A percentile compares a stretch with the other conserved stretches of the same genome.
Evolutionary conservation across 2,113 vertebrate species (phyloP).

Genomic region (Vireo altiloquus): DNA sequence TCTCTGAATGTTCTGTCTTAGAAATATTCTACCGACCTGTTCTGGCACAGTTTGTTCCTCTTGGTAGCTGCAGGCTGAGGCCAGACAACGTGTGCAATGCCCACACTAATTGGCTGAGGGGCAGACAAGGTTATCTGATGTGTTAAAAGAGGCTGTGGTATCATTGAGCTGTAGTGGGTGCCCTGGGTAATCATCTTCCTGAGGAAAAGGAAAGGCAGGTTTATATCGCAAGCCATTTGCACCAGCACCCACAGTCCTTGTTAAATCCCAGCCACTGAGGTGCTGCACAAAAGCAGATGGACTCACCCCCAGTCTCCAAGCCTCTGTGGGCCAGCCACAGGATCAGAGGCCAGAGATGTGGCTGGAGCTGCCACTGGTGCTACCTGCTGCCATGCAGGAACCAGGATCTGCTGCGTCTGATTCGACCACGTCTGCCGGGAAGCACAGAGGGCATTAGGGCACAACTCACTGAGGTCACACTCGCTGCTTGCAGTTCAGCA

Average conservation of each 20-base stretch:
- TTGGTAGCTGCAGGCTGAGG: constrained; percentile 90
- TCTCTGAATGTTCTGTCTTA: neutral
- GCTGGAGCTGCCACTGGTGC: constrained; percentile 83
- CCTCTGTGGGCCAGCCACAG: constrained; percentile 90
- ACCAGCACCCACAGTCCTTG: neutral
- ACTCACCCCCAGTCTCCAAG: constrained; percentile 96
- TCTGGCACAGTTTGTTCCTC: constrained; percentile 87
- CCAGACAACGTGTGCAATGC: constrained; percentile 97
- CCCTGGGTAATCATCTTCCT: constrained; percentile 94
- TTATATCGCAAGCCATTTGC: neutral
- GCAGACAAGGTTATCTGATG: constrained; percentile 96
- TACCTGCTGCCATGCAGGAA: constrained; percentile 95
- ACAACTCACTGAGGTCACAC: accelerated
- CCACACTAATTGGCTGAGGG: constrained; percentile 95
- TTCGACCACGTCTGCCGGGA: constrained; percentile 87
- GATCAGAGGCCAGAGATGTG: constrained; percentile 85
- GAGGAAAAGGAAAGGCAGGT: constrained; percentile 43
- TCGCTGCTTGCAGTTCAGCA: neutral
- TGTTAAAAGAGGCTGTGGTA: constrained; percentile 91
- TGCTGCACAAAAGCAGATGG: neutral
- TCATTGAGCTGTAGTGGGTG: constrained; percentile 91
- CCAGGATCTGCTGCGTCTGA: constrained; percentile 89
- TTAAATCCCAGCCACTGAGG: neutral
- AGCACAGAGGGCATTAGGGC: neutral
- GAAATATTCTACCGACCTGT: constrained; percentile 79